These are phyloP conservation scores for Lithosia quadra DNA, from an alignment of 2,888 invertebrate genomes.

Conservation along the genomic window DNA sequence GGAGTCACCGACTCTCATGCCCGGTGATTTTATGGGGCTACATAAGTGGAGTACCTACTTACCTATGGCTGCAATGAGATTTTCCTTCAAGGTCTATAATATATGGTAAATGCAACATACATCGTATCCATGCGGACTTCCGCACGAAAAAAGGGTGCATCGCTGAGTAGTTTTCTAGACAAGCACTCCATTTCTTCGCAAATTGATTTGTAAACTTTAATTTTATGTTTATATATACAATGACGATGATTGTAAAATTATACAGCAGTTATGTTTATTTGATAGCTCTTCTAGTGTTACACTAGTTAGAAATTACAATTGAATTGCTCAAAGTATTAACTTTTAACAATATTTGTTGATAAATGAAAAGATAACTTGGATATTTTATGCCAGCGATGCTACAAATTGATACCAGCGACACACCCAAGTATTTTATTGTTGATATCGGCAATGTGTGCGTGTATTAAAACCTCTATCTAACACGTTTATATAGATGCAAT, in stretches of 20 bases:
- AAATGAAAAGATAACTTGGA: constrained; percentile 69
- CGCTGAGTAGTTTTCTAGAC: neutral
- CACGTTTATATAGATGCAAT: constrained; percentile 80
- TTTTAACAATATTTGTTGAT: constrained; percentile 68
- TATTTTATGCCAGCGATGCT: constrained; percentile 71
- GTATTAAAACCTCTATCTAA: constrained; percentile 76
- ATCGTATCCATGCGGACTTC: too few relatives aligned
- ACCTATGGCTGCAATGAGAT: too few relatives aligned
- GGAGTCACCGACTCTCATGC: too few relatives aligned
- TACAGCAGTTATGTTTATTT: neutral
- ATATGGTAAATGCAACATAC: too few relatives aligned
- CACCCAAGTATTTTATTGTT: constrained; percentile 67
- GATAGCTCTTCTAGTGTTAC: neutral
- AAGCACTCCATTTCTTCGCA: too few relatives aligned
- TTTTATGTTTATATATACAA: too few relatives aligned
- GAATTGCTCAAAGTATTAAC: constrained; percentile 38
- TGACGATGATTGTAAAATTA: neutral
- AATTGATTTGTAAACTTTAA: too few relatives aligned
- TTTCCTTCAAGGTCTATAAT: too few relatives aligned
- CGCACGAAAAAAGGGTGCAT: too few relatives aligned
- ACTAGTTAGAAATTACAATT: constrained; percentile 34
- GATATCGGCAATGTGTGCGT: constrained; percentile 69
- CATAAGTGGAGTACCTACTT: too few relatives aligned
- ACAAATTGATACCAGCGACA: constrained; percentile 73
- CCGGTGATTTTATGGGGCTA: too few relatives aligned